Percentiles rank a stretch among this genome's conserved stretches.
phyloP scores from a whole-genome alignment of 2,888 invertebrate species.

The Aricia artaxerxes region DNA sequence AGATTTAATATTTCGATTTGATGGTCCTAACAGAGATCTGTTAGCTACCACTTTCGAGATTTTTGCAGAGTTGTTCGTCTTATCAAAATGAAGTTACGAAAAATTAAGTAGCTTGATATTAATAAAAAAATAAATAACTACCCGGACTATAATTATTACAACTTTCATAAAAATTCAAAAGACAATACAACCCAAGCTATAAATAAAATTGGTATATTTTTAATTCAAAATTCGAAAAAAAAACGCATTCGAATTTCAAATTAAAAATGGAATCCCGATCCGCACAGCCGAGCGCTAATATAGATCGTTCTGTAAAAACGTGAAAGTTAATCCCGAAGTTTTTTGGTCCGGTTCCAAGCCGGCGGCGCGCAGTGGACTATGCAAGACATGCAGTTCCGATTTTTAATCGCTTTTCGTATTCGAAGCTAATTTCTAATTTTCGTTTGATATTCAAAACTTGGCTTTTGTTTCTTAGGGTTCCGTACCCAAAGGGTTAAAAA shows the following conservation, averaged over 20 bases:
- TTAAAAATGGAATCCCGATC: slow-evolving; percentile 27
- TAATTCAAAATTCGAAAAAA: not conserved
- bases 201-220: too few species aligned
- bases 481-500: too few species aligned
- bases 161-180: too few species aligned
- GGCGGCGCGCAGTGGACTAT: slow-evolving; percentile 30
- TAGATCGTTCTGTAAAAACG: slow-evolving; percentile 32
- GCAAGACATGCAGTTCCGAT: slow-evolving; percentile 32
- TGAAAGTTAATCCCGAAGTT: slow-evolving; percentile 33
- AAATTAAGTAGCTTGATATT: too few species aligned
- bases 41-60: too few species aligned
- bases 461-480: not conserved
- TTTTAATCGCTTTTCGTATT: slow-evolving; percentile 32
- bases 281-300: slow-evolving; percentile 27
- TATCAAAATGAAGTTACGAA: too few species aligned
- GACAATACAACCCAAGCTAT: too few species aligned
- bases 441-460: not conserved
- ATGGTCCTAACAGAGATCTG: too few species aligned
- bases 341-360: slow-evolving; percentile 33
- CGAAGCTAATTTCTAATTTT: slow-evolving; percentile 22
- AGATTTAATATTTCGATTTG: too few species aligned
- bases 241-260: slow-evolving; percentile 12
- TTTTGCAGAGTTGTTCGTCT: too few species aligned
- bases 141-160: too few species aligned
- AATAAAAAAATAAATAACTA: too few species aligned